Percentiles rank a stretch among this genome's conserved stretches.
phyloP scores from a whole-genome alignment of 2,888 invertebrate genomes.

The Caenorhabditis afra region DNA sequence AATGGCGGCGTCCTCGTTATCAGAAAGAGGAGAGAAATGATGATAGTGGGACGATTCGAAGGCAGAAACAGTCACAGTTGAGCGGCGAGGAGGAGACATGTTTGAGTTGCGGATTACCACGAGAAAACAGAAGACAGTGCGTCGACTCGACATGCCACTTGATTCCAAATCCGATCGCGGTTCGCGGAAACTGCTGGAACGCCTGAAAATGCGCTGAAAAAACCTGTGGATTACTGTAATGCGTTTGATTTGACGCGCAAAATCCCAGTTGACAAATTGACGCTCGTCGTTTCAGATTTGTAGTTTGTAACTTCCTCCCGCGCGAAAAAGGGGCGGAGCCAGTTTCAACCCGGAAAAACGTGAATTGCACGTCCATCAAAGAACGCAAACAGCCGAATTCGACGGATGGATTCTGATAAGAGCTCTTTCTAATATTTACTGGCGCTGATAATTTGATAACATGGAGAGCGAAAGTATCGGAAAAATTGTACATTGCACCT shows the following conservation, averaged over 20 bases:
- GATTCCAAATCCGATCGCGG: too few species aligned
- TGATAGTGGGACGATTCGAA: neutral
- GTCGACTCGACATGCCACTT: neutral
- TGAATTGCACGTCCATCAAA: neutral
- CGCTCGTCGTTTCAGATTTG: neutral
- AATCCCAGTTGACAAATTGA: neutral
- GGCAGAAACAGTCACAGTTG: too few species aligned
- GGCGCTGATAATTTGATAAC: neutral
- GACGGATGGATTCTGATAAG: neutral
- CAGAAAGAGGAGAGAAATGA: constrained; percentile 18
- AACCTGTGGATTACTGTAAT: neutral
- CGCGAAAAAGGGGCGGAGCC: constrained; percentile 1
- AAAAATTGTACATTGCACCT: neutral
- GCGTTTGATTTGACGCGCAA: neutral
- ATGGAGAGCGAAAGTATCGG: neutral
- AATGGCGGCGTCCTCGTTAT: neutral
- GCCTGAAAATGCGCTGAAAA: too few species aligned
- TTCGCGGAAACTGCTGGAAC: neutral
- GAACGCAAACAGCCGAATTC: neutral
- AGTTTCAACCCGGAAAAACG: neutral
- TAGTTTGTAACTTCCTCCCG: neutral
- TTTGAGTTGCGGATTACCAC: constrained; percentile 55
- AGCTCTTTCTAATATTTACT: too few species aligned
- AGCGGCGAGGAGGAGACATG: constrained; percentile 18
- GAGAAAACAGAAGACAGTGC: constrained; percentile 43